Conservation (phyloP, 1,140 invertebrate genomes). For the Antheraea pernyi region DNA sequence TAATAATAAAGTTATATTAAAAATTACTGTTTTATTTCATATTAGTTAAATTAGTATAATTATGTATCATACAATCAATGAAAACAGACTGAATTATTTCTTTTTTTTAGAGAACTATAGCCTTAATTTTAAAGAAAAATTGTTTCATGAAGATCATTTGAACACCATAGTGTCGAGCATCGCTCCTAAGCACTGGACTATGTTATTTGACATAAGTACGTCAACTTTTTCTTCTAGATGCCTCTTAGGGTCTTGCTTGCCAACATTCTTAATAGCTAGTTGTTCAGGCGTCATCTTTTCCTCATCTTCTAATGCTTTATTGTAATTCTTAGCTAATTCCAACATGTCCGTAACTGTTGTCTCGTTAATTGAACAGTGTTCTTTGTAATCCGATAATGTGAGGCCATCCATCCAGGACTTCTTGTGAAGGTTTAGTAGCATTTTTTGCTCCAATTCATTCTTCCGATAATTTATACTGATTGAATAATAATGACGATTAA, state of each 20-base stretch:
- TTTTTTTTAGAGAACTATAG: conserved; percentile 46
- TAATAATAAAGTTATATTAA: conserved; percentile 36
- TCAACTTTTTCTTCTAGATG: conserved; percentile 99
- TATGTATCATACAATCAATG: conserved; percentile 45
- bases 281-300: conserved; percentile 99
- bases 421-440: conserved; percentile 99
- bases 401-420: conserved; percentile 99
- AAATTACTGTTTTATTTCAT: conserved; percentile 58
- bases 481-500: conserved; percentile 99
- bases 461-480: conserved; percentile 99
- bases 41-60: conserved; percentile 47
- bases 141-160: conserved; percentile 70
- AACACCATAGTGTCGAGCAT: conserved; percentile 99
- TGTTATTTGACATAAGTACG: conserved; percentile 98
- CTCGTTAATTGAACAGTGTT: conserved; percentile 95
- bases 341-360: conserved; percentile 97
- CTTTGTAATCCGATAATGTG: conserved; percentile 95
- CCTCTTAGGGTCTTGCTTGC: conserved; percentile 99
- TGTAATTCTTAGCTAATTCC: conserved; percentile 98
- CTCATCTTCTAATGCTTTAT: conserved; percentile 99
- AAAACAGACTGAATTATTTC: conserved; percentile 45
- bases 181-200: conserved; percentile 98
- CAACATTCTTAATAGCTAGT: conserved; percentile 99
- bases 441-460: conserved; percentile 99
- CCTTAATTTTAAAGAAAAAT: conserved; percentile 46